These are phyloP conservation scores for Archegozetes longisetosus DNA, from an alignment of 1,140 invertebrate species.

Conservation along the genomic window DNA sequence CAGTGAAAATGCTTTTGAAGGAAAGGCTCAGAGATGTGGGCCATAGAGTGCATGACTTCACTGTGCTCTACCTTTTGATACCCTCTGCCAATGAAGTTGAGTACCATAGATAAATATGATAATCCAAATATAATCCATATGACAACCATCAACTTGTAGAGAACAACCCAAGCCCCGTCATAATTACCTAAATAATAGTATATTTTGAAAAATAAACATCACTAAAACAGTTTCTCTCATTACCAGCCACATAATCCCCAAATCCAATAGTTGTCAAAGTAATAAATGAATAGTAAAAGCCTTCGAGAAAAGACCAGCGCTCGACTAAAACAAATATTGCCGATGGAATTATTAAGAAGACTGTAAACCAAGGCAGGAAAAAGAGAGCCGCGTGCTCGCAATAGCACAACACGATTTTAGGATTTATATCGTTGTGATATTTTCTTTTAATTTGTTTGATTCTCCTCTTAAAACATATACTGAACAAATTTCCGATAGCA, in stretches of 20 bases:
- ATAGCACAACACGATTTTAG: background rate
- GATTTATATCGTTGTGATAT: background rate
- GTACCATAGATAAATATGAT: conserved; percentile 76
- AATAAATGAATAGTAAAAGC: conserved; percentile 80
- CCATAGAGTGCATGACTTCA: background rate
- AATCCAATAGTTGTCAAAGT: conserved; percentile 87
- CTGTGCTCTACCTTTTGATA: conserved; percentile 2
- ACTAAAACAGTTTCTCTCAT: background rate
- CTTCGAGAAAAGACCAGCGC: conserved; percentile 70
- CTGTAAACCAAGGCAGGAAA: conserved; percentile 60
- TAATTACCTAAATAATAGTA: conserved; percentile 8
- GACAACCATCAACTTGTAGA: conserved; percentile 54
- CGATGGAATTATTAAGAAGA: conserved; percentile 84
- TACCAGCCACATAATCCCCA: conserved; percentile 76
- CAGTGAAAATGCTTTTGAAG: too few species aligned
- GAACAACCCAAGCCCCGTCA: conserved; percentile 28
- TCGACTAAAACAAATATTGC: conserved; percentile 73
- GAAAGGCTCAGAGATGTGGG: background rate
- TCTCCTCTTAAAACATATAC: conserved; percentile 15
- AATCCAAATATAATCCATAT: conserved; percentile 74
- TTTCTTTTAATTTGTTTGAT: conserved; percentile 15
- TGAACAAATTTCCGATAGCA: conserved; percentile 24
- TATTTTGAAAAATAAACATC: background rate
- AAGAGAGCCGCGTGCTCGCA: conserved; percentile 15
- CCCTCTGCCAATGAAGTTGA: conserved; percentile 59